phyloP scores from a whole-genome alignment of 2,888 invertebrate genomes.

The Andrena marginata region DNA sequence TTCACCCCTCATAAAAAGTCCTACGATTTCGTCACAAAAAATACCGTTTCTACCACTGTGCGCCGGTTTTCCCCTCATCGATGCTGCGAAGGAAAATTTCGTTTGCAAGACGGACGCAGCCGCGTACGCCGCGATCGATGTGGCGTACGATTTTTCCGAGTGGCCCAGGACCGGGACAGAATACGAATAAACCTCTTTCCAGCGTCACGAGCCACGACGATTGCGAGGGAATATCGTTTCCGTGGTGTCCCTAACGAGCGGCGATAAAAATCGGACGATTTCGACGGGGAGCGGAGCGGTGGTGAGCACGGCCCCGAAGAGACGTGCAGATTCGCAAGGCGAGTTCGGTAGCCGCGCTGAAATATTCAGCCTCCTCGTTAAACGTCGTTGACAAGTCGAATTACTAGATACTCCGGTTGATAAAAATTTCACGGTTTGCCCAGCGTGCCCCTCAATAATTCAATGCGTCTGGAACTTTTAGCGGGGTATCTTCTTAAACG shows the following conservation, averaged over 20 bases:
- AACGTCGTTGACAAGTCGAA: background rate
- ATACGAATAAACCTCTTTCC: conserved; percentile 11
- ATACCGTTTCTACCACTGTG: no score
- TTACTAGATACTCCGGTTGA: background rate
- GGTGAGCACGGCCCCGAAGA: background rate
- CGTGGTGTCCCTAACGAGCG: conserved; percentile 21
- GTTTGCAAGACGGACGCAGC: conserved; percentile 46
- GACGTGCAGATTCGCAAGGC: background rate
- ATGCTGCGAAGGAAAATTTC: background rate
- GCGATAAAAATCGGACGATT: conserved; percentile 24
- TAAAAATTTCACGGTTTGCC: background rate
- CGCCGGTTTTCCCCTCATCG: background rate
- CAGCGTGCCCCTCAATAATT: background rate
- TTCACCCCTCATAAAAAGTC: no score
- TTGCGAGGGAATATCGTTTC: conserved; percentile 25
- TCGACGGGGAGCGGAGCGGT: background rate
- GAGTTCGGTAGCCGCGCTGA: background rate
- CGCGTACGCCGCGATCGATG: conserved; percentile 52
- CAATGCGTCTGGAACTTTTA: no score
- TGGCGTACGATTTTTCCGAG: conserved; percentile 34
- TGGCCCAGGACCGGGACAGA: conserved; percentile 20
- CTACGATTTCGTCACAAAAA: no score
- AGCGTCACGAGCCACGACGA: background rate
- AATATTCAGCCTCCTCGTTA: conserved; percentile 1
- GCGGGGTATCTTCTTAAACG: no score